Evolutionary conservation across 2,888 invertebrate genomes (phyloP), one percentile per base, ranked within the genome.

Genomic region (Morinoia aosen): DNA sequence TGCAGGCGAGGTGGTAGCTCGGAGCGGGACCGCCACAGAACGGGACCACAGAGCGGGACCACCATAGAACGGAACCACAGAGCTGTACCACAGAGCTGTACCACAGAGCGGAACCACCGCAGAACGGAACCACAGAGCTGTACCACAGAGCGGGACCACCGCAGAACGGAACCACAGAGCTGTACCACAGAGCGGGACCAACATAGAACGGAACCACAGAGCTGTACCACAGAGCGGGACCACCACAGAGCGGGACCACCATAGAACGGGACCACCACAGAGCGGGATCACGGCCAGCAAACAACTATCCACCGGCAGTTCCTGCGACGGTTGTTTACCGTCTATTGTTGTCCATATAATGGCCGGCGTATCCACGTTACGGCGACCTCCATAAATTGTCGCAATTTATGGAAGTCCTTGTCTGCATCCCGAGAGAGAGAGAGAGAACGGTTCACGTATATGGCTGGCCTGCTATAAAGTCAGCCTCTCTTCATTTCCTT

Each of bases 371-470:
- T 91, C 91, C 91, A 57, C 57, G 33, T 91, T 91, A 91, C 91
- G 33, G 91, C 56, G 91, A 91, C 91, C 91, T 57, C 91, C 91
- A 91, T 91, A 91, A 91, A 91, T 91, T 91, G 56, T 14, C 91
- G 12, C 91, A 33, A 91, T 48, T 91, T 91, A 91, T 91, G 57
- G 91, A 48, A 10, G 33, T 57, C 91, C 57, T 91, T 57, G 91
- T 56, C 57, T 91, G 58, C 10, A 58, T 12, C 11, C 10, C 11
- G 58, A 58, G 58, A 58, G 58, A 58, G 58, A 14, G 25, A 25
- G 64, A 19, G 25, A 25, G 91, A 48, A 8, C 14, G 11, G 91
- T 57, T 91, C 8, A 57, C 33, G 57, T 91, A 91, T 16, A 91
- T 91, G 56, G 91, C 4, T 7, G 12, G 91, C 39, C 25, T 91